These are phyloP conservation scores for Amphiduros pacificus DNA, from an alignment of 2,888 invertebrate genomes.

Conservation along the genomic window DNA sequence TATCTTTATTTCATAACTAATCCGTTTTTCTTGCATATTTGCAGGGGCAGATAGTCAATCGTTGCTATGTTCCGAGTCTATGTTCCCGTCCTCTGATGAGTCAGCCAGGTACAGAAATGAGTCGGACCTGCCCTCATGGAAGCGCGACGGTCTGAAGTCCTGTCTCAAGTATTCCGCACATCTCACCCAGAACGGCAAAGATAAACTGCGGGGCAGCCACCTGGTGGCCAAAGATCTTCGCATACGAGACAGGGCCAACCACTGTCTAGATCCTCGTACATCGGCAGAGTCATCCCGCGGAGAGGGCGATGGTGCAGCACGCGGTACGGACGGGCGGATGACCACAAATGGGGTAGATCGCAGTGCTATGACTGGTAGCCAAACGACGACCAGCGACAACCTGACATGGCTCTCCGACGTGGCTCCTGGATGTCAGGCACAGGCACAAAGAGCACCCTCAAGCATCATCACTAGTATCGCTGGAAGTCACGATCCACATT, in stretches of 20 bases:
- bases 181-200: neutral
- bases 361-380: conserved; percentile 45
- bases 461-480: conserved; percentile 18
- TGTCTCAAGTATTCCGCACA: neutral
- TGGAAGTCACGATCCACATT: conserved; percentile 8
- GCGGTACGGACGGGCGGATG: conserved; percentile 32
- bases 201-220: neutral
- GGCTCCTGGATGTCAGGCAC: conserved; percentile 31
- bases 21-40: no score
- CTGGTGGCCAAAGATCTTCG: neutral
- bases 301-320: neutral
- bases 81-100: conserved; percentile 6
- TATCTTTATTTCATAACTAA: no score
- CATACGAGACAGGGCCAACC: neutral
- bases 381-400: conserved; percentile 34
- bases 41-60: conserved; percentile 2
- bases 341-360: conserved; percentile 42
- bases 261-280: neutral
- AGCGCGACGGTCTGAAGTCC: conserved; percentile 2
- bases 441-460: conserved; percentile 20
- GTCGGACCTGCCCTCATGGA: neutral
- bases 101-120: conserved; percentile 3
- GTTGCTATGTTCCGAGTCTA: neutral
- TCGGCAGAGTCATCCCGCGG: neutral
- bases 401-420: conserved; percentile 36